A percentile compares a stretch with the other conserved stretches of the same genome.
These are phyloP conservation scores for Psammodynastes pulverulentus DNA, from an alignment of 2,113 vertebrate genomes.

Conservation along the genomic window DNA sequence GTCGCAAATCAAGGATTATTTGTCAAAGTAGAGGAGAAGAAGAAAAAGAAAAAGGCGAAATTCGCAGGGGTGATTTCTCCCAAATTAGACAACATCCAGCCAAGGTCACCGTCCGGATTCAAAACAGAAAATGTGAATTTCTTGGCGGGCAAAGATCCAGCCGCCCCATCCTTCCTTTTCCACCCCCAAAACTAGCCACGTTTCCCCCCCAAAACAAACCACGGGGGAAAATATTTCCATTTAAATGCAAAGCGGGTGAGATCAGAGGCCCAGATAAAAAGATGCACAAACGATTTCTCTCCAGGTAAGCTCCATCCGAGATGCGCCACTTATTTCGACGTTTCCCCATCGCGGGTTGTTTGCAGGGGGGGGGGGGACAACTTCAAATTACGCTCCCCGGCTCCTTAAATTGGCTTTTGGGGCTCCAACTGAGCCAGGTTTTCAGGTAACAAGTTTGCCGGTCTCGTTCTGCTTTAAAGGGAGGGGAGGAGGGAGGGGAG, in stretches of 20 bases:
- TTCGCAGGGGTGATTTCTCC: background rate
- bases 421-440: conserved; percentile 11
- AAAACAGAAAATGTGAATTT: background rate
- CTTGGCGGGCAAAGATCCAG: background rate
- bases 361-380: background rate
- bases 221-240: conserved; percentile 26
- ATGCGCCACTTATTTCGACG: background rate
- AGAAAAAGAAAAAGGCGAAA: no score
- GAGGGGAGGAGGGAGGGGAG: background rate
- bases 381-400: background rate
- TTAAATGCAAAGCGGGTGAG: conserved; percentile 39
- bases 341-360: background rate
- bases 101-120: no score
- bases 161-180: no score
- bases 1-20: no score
- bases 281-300: conserved; percentile 14
- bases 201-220: background rate
- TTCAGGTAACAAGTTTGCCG: background rate
- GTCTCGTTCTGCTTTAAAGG: background rate
- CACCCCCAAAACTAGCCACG: background rate
- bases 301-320: conserved; percentile 22
- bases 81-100: background rate
- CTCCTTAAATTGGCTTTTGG: conserved; percentile 10
- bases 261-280: conserved; percentile 13
- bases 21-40: background rate